Conservation (phyloP, 2,888 invertebrate genomes). For the Mamestra brassicae region DNA sequence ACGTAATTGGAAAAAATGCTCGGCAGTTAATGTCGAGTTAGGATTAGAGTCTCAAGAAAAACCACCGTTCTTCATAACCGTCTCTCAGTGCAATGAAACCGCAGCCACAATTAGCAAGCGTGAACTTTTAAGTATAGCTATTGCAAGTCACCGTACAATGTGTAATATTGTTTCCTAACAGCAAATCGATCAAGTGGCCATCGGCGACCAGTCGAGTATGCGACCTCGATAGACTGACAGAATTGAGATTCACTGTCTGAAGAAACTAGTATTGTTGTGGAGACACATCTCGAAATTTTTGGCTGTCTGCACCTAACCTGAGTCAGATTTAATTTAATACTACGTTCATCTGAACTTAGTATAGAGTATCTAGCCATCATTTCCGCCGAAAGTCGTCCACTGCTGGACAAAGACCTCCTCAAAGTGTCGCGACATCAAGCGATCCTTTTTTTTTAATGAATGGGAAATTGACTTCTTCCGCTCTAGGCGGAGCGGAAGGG, state of each 20-base stretch:
- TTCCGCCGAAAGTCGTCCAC: too few species aligned
- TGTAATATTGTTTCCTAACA: conserved; percentile 57
- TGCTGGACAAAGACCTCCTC: too few species aligned
- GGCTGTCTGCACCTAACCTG: neutral
- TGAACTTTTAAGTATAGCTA: conserved; percentile 56
- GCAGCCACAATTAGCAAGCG: conserved; percentile 1
- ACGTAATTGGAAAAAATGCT: too few species aligned
- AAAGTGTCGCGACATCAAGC: too few species aligned
- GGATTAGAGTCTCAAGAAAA: neutral
- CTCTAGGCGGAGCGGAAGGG: too few species aligned
- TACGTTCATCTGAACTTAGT: too few species aligned
- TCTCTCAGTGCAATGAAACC: neutral
- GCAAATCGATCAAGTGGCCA: conserved; percentile 49
- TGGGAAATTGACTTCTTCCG: too few species aligned
- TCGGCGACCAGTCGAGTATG: conserved; percentile 24
- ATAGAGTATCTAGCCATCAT: too few species aligned
- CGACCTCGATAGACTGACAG: conserved; percentile 52
- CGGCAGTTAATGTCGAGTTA: neutral
- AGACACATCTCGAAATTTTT: neutral
- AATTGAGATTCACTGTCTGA: conserved; percentile 42
- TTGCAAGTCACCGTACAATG: conserved; percentile 61
- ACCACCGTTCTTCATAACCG: neutral
- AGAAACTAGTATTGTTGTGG: conserved; percentile 17
- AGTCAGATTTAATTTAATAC: too few species aligned
- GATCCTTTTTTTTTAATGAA: too few species aligned